phyloP scores from a whole-genome alignment of 2,113 vertebrate species.

The Potamarius usumacintae region DNA sequence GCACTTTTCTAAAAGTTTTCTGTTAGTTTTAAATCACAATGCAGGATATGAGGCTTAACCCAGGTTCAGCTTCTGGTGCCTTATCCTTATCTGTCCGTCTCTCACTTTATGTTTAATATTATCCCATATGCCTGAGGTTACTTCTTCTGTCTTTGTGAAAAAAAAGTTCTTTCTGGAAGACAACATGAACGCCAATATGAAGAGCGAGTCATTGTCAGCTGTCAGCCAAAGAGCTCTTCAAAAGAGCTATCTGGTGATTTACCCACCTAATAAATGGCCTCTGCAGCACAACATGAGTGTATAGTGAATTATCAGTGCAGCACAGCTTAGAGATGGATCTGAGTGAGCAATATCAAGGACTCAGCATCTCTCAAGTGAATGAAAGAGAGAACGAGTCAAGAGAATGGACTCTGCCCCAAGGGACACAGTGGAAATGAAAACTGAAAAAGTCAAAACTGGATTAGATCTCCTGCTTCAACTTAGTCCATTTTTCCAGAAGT shows the following conservation, averaged over 20 bases:
- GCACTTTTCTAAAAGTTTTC: neutral
- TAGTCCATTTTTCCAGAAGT: slow-evolving; percentile 1
- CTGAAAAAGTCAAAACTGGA: slow-evolving; percentile 18
- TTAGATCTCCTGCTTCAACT: slow-evolving; percentile 6
- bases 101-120: slow-evolving; percentile 31
- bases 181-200: slow-evolving; percentile 20
- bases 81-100: slow-evolving; percentile 10
- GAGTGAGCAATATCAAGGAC: slow-evolving; percentile 12
- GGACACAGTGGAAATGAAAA: slow-evolving; percentile 31
- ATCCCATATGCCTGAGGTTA: slow-evolving; percentile 33
- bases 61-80: slow-evolving; percentile 9
- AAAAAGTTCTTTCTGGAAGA: slow-evolving; percentile 29
- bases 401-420: slow-evolving; percentile 29
- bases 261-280: slow-evolving; percentile 47
- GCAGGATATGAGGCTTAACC: neutral
- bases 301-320: slow-evolving; percentile 27
- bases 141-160: slow-evolving; percentile 38
- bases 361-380: slow-evolving; percentile 16
- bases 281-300: slow-evolving; percentile 29
- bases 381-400: slow-evolving; percentile 25
- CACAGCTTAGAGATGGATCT: slow-evolving; percentile 29
- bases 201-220: slow-evolving; percentile 30
- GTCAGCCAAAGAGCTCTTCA: slow-evolving; percentile 40
- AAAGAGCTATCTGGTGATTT: slow-evolving; percentile 46
- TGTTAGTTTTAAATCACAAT: slow-evolving; percentile 21